Percentiles rank a stretch among this genome's conserved stretches.
These are phyloP conservation scores for Brachyistius frenatus DNA, from an alignment of 2,113 vertebrate species.

Conservation along the genomic window DNA sequence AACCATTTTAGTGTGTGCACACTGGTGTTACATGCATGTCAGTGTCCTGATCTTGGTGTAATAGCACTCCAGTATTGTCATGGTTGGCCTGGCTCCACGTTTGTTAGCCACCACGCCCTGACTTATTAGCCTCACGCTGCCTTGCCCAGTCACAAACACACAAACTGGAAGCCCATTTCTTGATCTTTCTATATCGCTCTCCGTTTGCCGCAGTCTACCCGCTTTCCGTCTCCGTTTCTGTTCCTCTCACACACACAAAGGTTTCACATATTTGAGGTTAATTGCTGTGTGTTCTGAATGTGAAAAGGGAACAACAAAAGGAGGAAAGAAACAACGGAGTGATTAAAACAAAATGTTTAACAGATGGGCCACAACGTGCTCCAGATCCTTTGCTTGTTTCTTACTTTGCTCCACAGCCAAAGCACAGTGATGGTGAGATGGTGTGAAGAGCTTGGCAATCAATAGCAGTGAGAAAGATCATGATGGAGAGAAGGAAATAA, in stretches of 20 bases:
- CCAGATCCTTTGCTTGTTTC: slow-evolving; percentile 68
- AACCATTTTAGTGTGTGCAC: slow-evolving; percentile 32
- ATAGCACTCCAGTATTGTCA: slow-evolving; percentile 67
- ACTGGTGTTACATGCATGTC: slow-evolving; percentile 21
- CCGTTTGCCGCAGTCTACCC: background rate
- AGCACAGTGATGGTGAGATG: slow-evolving; percentile 13
- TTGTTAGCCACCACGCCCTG: slow-evolving; percentile 75
- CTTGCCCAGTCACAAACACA: slow-evolving; percentile 49
- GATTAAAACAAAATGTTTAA: slow-evolving; percentile 84
- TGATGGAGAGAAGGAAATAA: slow-evolving; percentile 32
- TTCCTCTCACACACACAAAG: slow-evolving; percentile 55
- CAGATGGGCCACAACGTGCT: slow-evolving; percentile 80
- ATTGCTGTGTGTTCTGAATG: slow-evolving; percentile 67
- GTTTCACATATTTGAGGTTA: slow-evolving; percentile 73
- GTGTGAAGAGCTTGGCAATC: slow-evolving; percentile 8
- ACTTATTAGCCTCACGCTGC: slow-evolving; percentile 68
- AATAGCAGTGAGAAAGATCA: slow-evolving; percentile 3
- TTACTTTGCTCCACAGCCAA: slow-evolving; percentile 15
- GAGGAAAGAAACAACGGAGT: slow-evolving; percentile 77
- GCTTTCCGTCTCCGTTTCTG: slow-evolving; percentile 6
- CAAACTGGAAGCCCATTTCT: slow-evolving; percentile 45
- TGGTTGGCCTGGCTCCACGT: slow-evolving; percentile 64
- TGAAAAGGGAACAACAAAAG: slow-evolving; percentile 78
- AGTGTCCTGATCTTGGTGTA: slow-evolving; percentile 32
- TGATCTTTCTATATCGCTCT: slow-evolving; percentile 24